Conservation (phyloP, 92 coral and sea anemone species). For the Pocillopora meandrina region DNA sequence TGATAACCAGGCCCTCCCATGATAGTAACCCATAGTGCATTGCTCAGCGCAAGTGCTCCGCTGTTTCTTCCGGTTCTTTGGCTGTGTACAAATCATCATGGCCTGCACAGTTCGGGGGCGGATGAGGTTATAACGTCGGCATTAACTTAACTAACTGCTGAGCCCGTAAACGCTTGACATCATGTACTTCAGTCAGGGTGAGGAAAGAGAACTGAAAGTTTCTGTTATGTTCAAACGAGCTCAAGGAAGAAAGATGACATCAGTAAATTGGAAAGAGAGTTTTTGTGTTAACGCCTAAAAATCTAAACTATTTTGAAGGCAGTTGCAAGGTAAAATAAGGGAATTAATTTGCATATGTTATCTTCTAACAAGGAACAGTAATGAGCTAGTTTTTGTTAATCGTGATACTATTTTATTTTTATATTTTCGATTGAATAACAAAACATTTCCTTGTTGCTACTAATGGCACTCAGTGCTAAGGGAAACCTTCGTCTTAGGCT, state of each 20-base stretch:
- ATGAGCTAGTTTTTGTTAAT: background rate
- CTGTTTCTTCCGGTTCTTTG: too few species aligned
- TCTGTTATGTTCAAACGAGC: conserved; percentile 91
- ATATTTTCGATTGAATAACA: background rate
- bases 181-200: conserved; percentile 92
- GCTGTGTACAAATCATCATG: too few species aligned
- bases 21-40: too few species aligned
- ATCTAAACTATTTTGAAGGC: conserved; percentile 86
- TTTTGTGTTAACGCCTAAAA: conserved; percentile 90
- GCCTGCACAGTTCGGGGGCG: background rate
- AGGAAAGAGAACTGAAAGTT: conserved; percentile 78
- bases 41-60: too few species aligned
- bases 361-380: background rate
- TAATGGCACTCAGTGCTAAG: background rate
- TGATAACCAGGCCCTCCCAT: too few species aligned
- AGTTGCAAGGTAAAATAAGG: conserved; percentile 72
- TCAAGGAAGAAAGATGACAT: conserved; percentile 88
- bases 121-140: background rate
- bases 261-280: conserved; percentile 96
- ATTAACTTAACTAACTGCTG: background rate
- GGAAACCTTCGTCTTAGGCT: background rate
- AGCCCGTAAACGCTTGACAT: conserved; percentile 10
- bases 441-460: background rate
- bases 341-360: background rate
- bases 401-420: background rate